phyloP scores from a whole-genome alignment of 2,113 vertebrate genomes.

The Daboia siamensis region DNA sequence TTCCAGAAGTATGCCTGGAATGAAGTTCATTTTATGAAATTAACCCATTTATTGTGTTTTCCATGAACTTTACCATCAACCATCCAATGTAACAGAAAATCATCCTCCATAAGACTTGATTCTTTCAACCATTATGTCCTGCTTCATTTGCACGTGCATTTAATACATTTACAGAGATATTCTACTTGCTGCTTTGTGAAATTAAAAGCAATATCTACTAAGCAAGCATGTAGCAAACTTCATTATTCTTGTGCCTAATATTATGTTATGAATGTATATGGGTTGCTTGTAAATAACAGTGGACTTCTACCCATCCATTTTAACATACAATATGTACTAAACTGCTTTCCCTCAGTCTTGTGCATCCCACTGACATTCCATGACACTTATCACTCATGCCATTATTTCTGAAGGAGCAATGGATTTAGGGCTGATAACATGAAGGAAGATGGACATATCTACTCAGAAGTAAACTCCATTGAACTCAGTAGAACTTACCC shows the following conservation, averaged over 20 bases:
- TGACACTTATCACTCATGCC: not conserved
- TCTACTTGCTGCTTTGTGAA: not conserved
- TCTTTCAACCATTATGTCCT: constrained; percentile 52
- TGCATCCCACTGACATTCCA: constrained; percentile 14
- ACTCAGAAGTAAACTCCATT: not conserved
- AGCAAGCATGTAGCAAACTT: not conserved
- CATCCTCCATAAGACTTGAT: constrained; percentile 45
- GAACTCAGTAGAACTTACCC: not conserved
- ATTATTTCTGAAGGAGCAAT: not conserved
- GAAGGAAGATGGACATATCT: not conserved
- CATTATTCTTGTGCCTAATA: not conserved
- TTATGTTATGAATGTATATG: not conserved
- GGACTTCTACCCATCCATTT: constrained; percentile 25
- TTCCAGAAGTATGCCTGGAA: constrained; percentile 27
- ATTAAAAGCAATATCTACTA: not conserved
- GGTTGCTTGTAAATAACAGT: constrained; percentile 16
- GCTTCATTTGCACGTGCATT: constrained; percentile 5
- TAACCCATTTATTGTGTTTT: constrained; percentile 28
- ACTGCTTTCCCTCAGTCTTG: not conserved
- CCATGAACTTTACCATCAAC: constrained; percentile 42
- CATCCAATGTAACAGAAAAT: constrained; percentile 46
- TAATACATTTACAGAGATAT: constrained; percentile 16
- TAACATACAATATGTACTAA: constrained; percentile 21
- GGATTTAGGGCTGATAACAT: accelerated
- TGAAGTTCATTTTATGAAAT: constrained; percentile 52